A percentile compares a stretch with the other conserved stretches of the same genome.
These are phyloP conservation scores for Typhlomys cinereus DNA, from an alignment of 2,113 vertebrate genomes.

Conservation along the genomic window DNA sequence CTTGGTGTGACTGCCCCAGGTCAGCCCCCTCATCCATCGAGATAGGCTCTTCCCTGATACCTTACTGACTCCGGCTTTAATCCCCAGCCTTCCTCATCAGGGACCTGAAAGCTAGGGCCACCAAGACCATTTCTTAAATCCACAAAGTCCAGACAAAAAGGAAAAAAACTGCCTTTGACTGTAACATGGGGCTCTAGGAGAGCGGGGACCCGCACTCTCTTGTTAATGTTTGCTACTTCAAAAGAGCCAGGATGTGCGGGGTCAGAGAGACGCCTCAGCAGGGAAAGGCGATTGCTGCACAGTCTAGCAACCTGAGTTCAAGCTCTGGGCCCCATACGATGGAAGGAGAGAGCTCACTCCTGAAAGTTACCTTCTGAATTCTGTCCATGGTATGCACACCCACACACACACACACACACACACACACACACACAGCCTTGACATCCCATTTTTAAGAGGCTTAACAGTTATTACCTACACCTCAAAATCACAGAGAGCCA, in stretches of 20 bases:
- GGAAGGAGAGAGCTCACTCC: too few relatives aligned
- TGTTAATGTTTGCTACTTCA: neutral
- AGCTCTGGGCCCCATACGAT: too few relatives aligned
- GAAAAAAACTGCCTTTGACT: neutral
- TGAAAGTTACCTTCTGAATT: too few relatives aligned
- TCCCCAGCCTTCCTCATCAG: neutral
- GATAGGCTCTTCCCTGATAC: neutral
- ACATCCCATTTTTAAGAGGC: neutral
- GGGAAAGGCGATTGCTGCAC: too few relatives aligned
- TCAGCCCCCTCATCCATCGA: neutral
- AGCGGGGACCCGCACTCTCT: neutral
- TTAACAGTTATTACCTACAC: neutral
- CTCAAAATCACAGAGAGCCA: neutral
- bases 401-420: neutral
- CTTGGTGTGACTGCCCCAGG: neutral
- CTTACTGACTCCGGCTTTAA: neutral
- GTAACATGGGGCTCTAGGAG: neutral
- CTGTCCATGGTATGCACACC: neutral
- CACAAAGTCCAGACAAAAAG: neutral
- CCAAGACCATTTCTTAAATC: neutral
- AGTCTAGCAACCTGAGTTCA: too few relatives aligned
- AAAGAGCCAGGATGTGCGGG: neutral
- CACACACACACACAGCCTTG: neutral
- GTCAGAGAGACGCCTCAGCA: too few relatives aligned
- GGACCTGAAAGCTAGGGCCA: neutral